These are phyloP conservation scores for Amblyteles armatorius DNA, from an alignment of 2,888 invertebrate species.

Conservation along the genomic window DNA sequence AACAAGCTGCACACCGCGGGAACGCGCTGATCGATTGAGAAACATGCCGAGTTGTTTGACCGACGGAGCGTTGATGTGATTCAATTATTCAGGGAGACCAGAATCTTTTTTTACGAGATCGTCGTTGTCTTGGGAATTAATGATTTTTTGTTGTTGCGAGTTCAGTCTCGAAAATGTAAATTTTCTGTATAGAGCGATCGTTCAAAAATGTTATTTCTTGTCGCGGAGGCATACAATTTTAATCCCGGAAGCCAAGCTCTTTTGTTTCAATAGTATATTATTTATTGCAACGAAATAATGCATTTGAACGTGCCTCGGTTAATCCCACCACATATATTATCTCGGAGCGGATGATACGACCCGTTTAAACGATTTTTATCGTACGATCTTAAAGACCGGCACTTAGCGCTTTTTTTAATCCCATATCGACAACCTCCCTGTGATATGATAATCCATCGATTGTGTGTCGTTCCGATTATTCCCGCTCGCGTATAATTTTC, in stretches of 20 bases:
- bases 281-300: too few species aligned
- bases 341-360: neutral
- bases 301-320: neutral
- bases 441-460: slow-evolving; percentile 30
- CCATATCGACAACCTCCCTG: slow-evolving; percentile 70
- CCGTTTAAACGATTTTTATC: slow-evolving; percentile 24
- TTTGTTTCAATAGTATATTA: neutral
- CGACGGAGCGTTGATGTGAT: slow-evolving; percentile 63
- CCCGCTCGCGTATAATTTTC: slow-evolving; percentile 72
- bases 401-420: slow-evolving; percentile 40
- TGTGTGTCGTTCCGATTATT: slow-evolving; percentile 32
- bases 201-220: neutral
- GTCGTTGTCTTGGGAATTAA: slow-evolving; percentile 10
- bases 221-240: neutral
- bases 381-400: neutral
- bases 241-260: neutral
- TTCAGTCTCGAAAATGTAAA: neutral
- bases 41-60: slow-evolving; percentile 27
- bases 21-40: slow-evolving; percentile 50
- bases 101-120: slow-evolving; percentile 63
- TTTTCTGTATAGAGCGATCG: neutral
- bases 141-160: neutral
- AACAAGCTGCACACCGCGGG: slow-evolving; percentile 10
- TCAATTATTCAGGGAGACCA: slow-evolving; percentile 71
- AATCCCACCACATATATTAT: neutral